phyloP scores from a whole-genome alignment of 2,797 vertebrate species.

The Dromococcyx pavoninus region DNA sequence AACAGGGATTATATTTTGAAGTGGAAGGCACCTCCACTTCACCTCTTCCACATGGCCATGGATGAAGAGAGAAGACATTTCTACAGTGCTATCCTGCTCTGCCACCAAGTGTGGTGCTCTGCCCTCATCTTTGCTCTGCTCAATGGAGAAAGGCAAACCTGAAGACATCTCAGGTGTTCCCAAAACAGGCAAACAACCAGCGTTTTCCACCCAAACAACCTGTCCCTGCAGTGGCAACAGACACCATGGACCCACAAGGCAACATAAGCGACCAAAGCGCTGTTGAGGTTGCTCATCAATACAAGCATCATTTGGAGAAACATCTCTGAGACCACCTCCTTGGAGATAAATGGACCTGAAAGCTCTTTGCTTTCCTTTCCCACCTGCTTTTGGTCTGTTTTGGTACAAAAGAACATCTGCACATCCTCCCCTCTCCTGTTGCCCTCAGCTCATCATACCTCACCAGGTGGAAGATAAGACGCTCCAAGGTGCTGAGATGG shows the following conservation, averaged over 20 bases:
- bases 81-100: background rate
- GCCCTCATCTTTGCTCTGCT: background rate
- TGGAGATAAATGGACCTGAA: background rate
- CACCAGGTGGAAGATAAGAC: slow-evolving; percentile 97
- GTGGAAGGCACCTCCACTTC: background rate
- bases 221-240: background rate
- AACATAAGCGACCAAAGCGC: background rate
- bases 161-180: background rate
- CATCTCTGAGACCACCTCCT: background rate
- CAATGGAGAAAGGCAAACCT: background rate
- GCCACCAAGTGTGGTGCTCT: background rate
- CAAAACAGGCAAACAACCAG: background rate
- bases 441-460: slow-evolving; percentile 76
- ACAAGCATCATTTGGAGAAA: background rate
- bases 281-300: background rate
- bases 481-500: slow-evolving; percentile 92
- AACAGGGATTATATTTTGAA: background rate
- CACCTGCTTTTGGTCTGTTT: background rate
- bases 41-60: background rate
- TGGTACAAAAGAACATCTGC: fast-evolving
- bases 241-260: fast-evolving
- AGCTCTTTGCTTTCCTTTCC: background rate
- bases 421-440: background rate
- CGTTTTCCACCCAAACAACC: background rate
- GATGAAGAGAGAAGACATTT: background rate